Percentiles rank a stretch among this genome's conserved stretches.
These are phyloP conservation scores for Heptranchias perlo DNA, from an alignment of 2,113 vertebrate genomes.

Conservation along the genomic window DNA sequence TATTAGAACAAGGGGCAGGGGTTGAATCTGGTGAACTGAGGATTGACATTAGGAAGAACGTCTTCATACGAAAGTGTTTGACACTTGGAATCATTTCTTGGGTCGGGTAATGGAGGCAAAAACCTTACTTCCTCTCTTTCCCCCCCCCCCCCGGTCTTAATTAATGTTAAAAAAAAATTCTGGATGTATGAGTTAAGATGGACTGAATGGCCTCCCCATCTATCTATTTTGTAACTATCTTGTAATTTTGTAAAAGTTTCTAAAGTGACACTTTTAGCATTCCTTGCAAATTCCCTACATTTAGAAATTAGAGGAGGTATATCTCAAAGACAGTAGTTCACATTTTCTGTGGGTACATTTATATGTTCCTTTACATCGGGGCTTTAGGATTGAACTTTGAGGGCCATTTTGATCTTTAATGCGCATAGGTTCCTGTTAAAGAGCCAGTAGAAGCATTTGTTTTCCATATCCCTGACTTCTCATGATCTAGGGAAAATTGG, in stretches of 20 bases:
- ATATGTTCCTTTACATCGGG: not conserved
- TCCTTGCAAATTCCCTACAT: not conserved
- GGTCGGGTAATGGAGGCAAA: not conserved
- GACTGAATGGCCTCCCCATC: not conserved
- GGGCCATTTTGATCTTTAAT: not conserved
- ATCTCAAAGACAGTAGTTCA: too few species aligned
- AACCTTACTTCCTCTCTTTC: not conserved
- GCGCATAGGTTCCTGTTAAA: too few species aligned
- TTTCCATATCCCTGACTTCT: too few species aligned
- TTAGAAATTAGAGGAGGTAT: not conserved
- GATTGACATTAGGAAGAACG: not conserved
- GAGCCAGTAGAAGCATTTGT: too few species aligned
- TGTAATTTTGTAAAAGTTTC: not conserved
- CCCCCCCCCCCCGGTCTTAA: not conserved
- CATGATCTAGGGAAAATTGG: too few species aligned
- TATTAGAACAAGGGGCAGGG: not conserved
- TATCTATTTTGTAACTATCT: not conserved
- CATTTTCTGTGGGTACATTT: not conserved
- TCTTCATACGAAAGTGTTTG: not conserved
- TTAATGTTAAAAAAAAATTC: not conserved
- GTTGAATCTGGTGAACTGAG: not conserved
- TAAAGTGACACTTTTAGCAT: not conserved
- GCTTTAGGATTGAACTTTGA: not conserved
- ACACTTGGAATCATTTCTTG: not conserved
- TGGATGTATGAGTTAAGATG: not conserved